Base-by-base conservation (phyloP, 2,113 vertebrate genomes). In the Spea multiplicata region DNA sequence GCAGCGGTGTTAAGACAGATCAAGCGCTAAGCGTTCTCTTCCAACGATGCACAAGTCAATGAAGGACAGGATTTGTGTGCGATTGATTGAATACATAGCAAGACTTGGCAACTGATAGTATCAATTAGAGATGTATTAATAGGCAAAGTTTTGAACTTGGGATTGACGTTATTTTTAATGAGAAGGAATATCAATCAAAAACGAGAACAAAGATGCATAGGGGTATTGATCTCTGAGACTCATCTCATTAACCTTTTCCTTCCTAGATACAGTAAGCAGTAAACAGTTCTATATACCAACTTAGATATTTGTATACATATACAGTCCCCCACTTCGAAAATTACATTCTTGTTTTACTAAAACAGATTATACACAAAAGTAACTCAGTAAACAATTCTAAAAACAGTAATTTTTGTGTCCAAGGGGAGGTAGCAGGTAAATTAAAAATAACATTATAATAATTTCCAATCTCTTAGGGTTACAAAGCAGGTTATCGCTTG, bases 161-260 rank as follows among this genome's bases (percentile, higher is more conserved):
- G 0, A 0, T 66, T 78, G 82, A 44, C 85, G 88, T 93, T 89
- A 86, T 86, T 88, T 90, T 91, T 90, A 88, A 87, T 86, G 87
- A 88, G 77, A 62, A 86, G 82, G 75, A 73, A 83, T 89, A 86
- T 90, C 86, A 87, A 87, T 90, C 84, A 88, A 88, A 88, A 86
- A 83, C 71, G 80, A 85, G 72, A 70, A 44, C 44, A 74, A 74
- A 75, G 65, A 53, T 82, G 62, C 76, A 85, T 88, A 55, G 30
- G 45, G 30, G 57, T 84, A 3, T 83, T 76, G 75, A 79, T 86
- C 85, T 55, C 6, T 6, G 70, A 80, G 75, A 44, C 83, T 72
- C 59, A 50, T 49, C 48, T 53, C 71, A 44, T 78, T 79, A 79
- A 79, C 70, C 50, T 55, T 9, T 73, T 73, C 53, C 59, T 3